Evolutionary conservation across 2,797 vertebrate species (phyloP).

Genomic region (Crax fasciolata): DNA sequence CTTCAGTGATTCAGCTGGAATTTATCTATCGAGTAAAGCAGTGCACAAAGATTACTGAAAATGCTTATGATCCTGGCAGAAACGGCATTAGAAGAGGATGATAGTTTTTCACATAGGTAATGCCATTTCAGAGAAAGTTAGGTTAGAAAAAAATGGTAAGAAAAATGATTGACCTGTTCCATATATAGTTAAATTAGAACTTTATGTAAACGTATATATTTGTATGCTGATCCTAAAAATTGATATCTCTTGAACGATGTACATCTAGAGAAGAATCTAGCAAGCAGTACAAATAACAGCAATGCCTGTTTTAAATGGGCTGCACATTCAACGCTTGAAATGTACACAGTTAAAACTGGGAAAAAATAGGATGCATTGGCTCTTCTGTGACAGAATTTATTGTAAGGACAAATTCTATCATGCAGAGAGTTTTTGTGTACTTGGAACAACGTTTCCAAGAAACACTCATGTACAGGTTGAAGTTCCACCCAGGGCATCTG

Average conservation of each 20-base stretch:
- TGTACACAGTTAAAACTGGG: not conserved
- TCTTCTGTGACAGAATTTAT: not conserved
- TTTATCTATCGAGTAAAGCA: not conserved
- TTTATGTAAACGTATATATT: not conserved
- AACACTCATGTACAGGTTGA: not conserved
- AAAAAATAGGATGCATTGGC: not conserved
- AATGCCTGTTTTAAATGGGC: not conserved
- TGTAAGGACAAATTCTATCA: not conserved
- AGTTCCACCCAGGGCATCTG: not conserved
- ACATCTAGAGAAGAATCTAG: not conserved
- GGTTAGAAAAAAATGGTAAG: not conserved
- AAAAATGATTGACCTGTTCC: not conserved
- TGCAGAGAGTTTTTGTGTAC: not conserved
- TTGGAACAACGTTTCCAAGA: not conserved
- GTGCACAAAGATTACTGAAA: not conserved
- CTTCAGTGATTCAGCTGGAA: slow-evolving; percentile 6
- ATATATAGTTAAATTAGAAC: not conserved
- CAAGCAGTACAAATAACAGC: not conserved
- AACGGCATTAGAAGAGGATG: not conserved
- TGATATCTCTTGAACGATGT: not conserved
- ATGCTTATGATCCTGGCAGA: not conserved
- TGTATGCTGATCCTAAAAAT: not conserved
- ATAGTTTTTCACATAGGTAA: not conserved
- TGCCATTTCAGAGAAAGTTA: not conserved
- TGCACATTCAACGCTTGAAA: not conserved